Evolutionary conservation across 2,888 invertebrate genomes (phyloP).

Genomic region (Sylvicola cinctus): DNA sequence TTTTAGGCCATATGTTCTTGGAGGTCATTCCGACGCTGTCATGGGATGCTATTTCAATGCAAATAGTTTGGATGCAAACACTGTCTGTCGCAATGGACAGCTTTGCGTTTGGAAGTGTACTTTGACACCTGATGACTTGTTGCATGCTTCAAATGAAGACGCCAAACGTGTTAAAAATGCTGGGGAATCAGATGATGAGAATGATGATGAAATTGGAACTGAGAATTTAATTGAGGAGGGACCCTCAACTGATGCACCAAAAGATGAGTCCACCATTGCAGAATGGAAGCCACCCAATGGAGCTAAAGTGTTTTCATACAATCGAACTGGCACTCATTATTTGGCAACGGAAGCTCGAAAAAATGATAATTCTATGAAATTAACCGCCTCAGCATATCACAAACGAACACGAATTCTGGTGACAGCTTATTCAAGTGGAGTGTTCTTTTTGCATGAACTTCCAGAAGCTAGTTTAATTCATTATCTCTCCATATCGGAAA

Average conservation of each 20-base stretch:
- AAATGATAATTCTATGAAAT: slow-evolving; percentile 34
- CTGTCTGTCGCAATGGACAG: slow-evolving; percentile 67
- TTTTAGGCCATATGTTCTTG: slow-evolving; percentile 52
- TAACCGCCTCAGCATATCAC: slow-evolving; percentile 75
- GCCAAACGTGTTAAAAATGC: slow-evolving; percentile 3
- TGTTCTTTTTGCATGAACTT: slow-evolving; percentile 85
- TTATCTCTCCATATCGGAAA: slow-evolving; percentile 68
- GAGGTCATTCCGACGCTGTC: slow-evolving; percentile 69
- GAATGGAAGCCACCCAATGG: slow-evolving; percentile 17
- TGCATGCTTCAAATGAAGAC: slow-evolving; percentile 4
- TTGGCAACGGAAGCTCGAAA: slow-evolving; percentile 48
- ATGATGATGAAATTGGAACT: slow-evolving; percentile 26
- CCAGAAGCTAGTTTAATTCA: slow-evolving; percentile 88
- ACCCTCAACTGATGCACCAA: slow-evolving; percentile 9
- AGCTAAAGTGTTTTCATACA: slow-evolving; percentile 34
- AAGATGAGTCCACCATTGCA: slow-evolving; percentile 6
- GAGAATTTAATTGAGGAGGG: slow-evolving; percentile 39
- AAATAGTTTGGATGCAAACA: slow-evolving; percentile 63
- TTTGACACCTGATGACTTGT: slow-evolving; percentile 17
- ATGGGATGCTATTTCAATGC: slow-evolving; percentile 77
- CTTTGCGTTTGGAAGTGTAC: slow-evolving; percentile 62
- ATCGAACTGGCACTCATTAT: slow-evolving; percentile 50
- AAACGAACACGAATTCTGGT: slow-evolving; percentile 59
- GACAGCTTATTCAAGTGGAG: slow-evolving; percentile 75
- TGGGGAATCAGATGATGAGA: slow-evolving; percentile 6